These are phyloP conservation scores for Caenorhabditis briggsae DNA, from an alignment of 1,140 invertebrate species.

Conservation along the genomic window DNA sequence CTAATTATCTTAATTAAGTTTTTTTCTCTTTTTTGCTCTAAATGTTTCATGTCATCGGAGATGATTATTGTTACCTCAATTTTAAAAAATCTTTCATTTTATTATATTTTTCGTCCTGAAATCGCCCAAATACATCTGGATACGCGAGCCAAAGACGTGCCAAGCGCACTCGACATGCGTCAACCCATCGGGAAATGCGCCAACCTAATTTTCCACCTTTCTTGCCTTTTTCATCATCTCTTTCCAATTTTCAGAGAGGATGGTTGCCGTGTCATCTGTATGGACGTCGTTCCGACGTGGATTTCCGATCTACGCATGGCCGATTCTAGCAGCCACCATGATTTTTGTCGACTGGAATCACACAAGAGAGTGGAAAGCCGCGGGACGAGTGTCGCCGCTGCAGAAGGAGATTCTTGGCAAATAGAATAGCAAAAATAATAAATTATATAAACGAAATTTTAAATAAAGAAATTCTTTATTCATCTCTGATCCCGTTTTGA, in stretches of 20 bases:
- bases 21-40: too few relatives aligned
- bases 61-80: too few relatives aligned
- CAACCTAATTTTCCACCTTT: not conserved
- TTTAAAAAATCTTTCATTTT: too few relatives aligned
- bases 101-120: too few relatives aligned
- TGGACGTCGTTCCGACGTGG: slow-evolving; percentile 16
- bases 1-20: too few relatives aligned
- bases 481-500: not conserved
- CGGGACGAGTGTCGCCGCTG: slow-evolving; percentile 58
- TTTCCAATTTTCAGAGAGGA: not conserved
- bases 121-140: too few relatives aligned
- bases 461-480: not conserved
- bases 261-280: not conserved
- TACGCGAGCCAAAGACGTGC: not conserved
- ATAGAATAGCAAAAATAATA: not conserved
- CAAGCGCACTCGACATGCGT: not conserved
- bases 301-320: slow-evolving; percentile 66
- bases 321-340: slow-evolving; percentile 59
- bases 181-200: not conserved
- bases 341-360: slow-evolving; percentile 70
- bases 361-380: slow-evolving; percentile 67
- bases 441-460: not conserved
- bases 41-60: too few relatives aligned
- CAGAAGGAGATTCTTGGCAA: slow-evolving; percentile 64
- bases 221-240: not conserved